phyloP scores from a whole-genome alignment of 1,140 invertebrate species.

The Agrypnia vestita region DNA sequence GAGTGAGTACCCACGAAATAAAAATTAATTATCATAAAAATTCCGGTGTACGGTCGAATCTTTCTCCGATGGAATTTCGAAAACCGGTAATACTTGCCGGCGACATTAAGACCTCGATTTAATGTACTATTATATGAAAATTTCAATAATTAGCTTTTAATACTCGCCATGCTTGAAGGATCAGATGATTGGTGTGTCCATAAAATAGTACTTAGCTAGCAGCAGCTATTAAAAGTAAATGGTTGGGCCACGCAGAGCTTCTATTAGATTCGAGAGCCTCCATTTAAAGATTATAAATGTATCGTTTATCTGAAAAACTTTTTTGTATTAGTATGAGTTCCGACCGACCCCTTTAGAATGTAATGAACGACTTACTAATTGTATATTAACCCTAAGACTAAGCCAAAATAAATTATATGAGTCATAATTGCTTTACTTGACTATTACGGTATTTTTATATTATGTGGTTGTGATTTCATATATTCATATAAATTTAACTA shows the following conservation, averaged over 20 bases:
- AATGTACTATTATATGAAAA: slow-evolving; percentile 12
- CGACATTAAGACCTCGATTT: slow-evolving; percentile 10
- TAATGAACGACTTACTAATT: neutral
- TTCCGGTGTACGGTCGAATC: no score
- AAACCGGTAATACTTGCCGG: slow-evolving; percentile 10
- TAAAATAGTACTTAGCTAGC: slow-evolving; percentile 7
- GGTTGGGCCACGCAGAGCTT: neutral
- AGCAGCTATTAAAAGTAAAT: slow-evolving; percentile 6
- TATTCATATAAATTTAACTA: no score
- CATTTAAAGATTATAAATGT: slow-evolving; percentile 17
- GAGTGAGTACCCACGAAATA: no score
- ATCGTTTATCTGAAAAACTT: slow-evolving; percentile 7
- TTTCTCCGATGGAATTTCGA: neutral
- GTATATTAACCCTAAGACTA: no score
- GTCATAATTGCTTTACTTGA: no score
- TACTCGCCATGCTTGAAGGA: slow-evolving; percentile 15
- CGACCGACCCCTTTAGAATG: neutral
- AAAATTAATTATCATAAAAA: no score
- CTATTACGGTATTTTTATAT: no score
- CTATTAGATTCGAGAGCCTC: slow-evolving; percentile 8
- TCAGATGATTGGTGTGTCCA: slow-evolving; percentile 23
- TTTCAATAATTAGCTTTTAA: slow-evolving; percentile 35
- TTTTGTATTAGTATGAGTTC: neutral
- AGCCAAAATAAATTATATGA: no score
- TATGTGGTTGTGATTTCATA: no score